A percentile compares a stretch with the other conserved stretches of the same genome.
Evolutionary conservation across 2,113 vertebrate genomes (phyloP).

Genomic region (Grammomys dolichurus): DNA sequence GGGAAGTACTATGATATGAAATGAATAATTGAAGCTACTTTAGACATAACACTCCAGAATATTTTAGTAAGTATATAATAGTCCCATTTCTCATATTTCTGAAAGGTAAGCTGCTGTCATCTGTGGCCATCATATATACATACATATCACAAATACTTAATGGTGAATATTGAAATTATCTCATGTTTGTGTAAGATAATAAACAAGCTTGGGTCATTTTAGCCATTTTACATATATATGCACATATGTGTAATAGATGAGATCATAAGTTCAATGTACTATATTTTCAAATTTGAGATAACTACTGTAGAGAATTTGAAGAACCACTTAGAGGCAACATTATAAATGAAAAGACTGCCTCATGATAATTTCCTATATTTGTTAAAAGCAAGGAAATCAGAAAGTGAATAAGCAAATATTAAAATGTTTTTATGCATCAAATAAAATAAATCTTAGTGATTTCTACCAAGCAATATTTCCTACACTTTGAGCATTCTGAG

Average conservation of each 20-base stretch:
- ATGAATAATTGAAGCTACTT: constrained; percentile 81
- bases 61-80: constrained; percentile 61
- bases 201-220: neutral
- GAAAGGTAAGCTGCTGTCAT: constrained; percentile 10
- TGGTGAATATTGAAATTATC: neutral
- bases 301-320: neutral
- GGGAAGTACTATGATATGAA: constrained; percentile 59
- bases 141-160: neutral
- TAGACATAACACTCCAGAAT: constrained; percentile 55
- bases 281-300: constrained; percentile 7
- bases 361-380: neutral
- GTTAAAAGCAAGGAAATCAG: neutral
- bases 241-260: neutral
- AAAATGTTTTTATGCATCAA: neutral
- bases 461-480: neutral
- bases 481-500: too few relatives aligned
- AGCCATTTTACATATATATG: neutral
- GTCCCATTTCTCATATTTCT: constrained; percentile 36
- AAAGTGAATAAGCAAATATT: neutral
- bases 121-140: neutral
- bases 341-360: neutral
- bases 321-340: neutral
- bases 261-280: neutral
- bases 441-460: neutral
- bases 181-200: neutral